phyloP scores from a whole-genome alignment of 2,888 invertebrate genomes.

The Ligdia adustata region DNA sequence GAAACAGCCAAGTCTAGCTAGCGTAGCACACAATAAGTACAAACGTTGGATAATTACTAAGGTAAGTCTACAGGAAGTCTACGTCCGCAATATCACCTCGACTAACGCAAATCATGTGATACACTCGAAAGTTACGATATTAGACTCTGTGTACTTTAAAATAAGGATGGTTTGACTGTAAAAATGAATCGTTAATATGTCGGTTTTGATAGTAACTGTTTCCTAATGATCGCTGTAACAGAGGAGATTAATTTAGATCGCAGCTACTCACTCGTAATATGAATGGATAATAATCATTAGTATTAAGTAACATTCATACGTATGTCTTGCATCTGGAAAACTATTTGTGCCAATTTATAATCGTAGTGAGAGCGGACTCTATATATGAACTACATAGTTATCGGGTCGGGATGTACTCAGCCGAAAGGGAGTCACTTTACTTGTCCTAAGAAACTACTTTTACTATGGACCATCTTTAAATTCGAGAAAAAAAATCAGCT shows the following conservation, averaged over 20 bases:
- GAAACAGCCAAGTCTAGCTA: too few species aligned
- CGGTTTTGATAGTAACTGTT: slow-evolving; percentile 1
- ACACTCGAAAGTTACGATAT: neutral
- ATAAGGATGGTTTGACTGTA: neutral
- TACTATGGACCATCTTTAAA: too few species aligned
- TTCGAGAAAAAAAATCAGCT: too few species aligned
- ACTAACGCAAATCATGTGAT: neutral
- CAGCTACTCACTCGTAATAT: neutral
- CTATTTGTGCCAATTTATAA: neutral
- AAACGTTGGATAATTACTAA: slow-evolving; percentile 21
- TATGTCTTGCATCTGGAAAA: neutral
- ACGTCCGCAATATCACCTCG: slow-evolving; percentile 33
- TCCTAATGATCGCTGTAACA: neutral
- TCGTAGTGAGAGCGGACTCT: too few species aligned
- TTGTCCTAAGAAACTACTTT: too few species aligned
- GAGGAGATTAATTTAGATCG: neutral
- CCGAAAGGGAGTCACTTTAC: too few species aligned
- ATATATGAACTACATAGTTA: too few species aligned
- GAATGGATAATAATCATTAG: neutral
- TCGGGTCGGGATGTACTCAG: too few species aligned
- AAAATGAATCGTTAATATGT: neutral
- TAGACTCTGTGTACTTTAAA: neutral
- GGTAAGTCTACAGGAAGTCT: slow-evolving; percentile 35
- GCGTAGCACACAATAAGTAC: slow-evolving; percentile 20
- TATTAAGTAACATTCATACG: too few species aligned